Conservation (phyloP, 2,888 invertebrate species). For the Amiota minor region DNA sequence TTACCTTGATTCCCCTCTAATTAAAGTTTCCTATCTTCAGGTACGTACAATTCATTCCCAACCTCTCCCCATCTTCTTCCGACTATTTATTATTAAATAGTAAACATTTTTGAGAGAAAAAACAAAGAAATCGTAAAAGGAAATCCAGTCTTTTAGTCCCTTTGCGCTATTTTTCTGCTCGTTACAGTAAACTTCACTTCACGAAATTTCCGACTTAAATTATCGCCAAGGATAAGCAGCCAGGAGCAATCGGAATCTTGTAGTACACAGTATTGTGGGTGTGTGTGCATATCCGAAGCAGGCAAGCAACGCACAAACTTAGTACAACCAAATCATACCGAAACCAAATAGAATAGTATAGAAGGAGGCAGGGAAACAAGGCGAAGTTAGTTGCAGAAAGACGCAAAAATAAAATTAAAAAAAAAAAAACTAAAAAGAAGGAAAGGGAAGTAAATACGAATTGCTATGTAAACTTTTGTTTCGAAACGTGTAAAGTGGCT, state of each 20-base stretch:
- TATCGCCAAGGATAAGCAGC: conserved; percentile 59
- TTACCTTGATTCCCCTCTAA: too few relatives aligned
- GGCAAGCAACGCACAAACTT: not conserved
- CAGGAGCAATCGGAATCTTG: conserved; percentile 35
- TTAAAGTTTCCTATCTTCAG: too few relatives aligned
- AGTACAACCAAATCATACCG: not conserved
- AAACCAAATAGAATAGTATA: not conserved
- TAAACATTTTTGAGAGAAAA: not conserved
- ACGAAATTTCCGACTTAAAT: conserved; percentile 62
- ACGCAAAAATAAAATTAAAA: not conserved
- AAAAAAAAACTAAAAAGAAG: not conserved
- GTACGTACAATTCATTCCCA: not conserved
- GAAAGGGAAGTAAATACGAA: conserved; percentile 9
- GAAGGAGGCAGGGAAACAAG: not conserved
- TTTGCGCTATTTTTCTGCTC: conserved; percentile 8
- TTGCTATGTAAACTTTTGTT: conserved; percentile 24
- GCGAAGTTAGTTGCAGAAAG: not conserved
- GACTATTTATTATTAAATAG: not conserved
- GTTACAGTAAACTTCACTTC: conserved; percentile 43
- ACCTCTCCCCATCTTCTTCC: not conserved
- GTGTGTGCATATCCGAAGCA: not conserved
- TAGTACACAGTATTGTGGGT: conserved; percentile 4
- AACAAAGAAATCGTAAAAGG: not conserved
- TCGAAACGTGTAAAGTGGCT: conserved; percentile 27
- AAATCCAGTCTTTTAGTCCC: not conserved